Conservation (phyloP, 2,113 vertebrate genomes). For the Tylochromis polylepis region DNA sequence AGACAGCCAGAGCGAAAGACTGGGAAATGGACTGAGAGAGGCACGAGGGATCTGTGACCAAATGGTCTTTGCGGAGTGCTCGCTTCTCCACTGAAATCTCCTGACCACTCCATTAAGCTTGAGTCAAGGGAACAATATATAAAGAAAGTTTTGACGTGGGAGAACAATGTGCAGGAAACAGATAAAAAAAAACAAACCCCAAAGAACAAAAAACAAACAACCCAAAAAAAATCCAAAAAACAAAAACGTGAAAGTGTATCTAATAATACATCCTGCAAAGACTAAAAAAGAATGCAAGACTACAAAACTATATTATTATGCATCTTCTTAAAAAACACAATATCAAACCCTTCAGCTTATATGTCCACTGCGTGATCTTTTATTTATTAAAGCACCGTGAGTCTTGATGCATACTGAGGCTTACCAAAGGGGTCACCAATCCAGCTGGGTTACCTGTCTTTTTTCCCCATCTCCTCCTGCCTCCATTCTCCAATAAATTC, state of each 20-base stretch:
- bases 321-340: neutral
- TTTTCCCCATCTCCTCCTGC: neutral
- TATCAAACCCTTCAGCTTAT: constrained; percentile 27
- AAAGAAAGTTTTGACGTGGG: constrained; percentile 28
- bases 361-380: constrained; percentile 22
- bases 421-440: constrained; percentile 34
- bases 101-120: constrained; percentile 32
- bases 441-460: constrained; percentile 14
- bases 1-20: constrained; percentile 25
- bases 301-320: constrained; percentile 28
- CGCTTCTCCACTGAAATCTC: constrained; percentile 26
- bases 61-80: constrained; percentile 36
- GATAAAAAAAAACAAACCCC: neutral
- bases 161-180: neutral
- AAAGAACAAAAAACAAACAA: neutral
- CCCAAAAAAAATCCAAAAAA: neutral
- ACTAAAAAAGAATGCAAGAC: neutral
- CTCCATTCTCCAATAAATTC: constrained; percentile 66
- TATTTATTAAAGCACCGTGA: constrained; percentile 43
- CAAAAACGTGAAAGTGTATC: neutral
- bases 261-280: constrained; percentile 7
- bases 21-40: constrained; percentile 13
- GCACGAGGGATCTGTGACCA: constrained; percentile 41
- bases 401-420: neutral
- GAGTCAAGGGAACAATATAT: constrained; percentile 36